These are phyloP conservation scores for Leptopilina drosophilae DNA, from an alignment of 2,888 invertebrate genomes.

Conservation along the genomic window DNA sequence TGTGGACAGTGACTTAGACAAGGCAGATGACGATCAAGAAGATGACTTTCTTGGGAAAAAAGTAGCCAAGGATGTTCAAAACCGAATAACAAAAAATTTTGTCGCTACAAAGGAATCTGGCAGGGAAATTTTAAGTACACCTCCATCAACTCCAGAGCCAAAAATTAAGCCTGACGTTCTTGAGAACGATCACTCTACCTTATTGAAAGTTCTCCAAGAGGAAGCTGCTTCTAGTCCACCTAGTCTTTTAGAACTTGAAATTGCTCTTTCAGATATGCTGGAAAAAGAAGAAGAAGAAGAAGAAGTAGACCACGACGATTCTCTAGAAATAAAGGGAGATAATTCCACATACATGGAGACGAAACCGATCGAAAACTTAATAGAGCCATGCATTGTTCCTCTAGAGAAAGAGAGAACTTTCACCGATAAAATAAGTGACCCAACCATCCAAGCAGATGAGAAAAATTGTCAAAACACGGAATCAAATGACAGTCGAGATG, in stretches of 20 bases:
- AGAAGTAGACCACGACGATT: conserved; percentile 34
- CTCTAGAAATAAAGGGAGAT: conserved; percentile 39
- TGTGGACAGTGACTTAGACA: conserved; percentile 60
- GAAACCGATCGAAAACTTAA: conserved; percentile 51
- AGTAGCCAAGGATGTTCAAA: conserved; percentile 28
- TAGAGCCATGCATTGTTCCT: conserved; percentile 63
- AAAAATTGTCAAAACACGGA: background rate
- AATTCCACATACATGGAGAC: conserved; percentile 20
- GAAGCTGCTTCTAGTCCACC: conserved; percentile 72
- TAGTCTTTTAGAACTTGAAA: conserved; percentile 72
- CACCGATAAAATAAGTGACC: background rate
- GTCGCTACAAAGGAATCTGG: background rate
- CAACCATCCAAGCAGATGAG: background rate
- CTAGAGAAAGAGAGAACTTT: conserved; percentile 48
- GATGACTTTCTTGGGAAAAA: conserved; percentile 61
- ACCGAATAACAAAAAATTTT: conserved; percentile 56
- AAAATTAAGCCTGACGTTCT: conserved; percentile 62
- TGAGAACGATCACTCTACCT: conserved; percentile 64
- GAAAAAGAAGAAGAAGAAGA: conserved; percentile 67
- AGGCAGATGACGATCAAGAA: conserved; percentile 51
- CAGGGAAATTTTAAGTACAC: conserved; percentile 61
- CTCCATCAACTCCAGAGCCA: conserved; percentile 70
- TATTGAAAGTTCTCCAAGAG: conserved; percentile 66
- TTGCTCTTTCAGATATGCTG: conserved; percentile 73
- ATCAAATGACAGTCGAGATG: background rate